A percentile compares a stretch with the other conserved stretches of the same genome.
phyloP scores from a whole-genome alignment of 2,888 invertebrate species.

The Lasioglossum morio region DNA sequence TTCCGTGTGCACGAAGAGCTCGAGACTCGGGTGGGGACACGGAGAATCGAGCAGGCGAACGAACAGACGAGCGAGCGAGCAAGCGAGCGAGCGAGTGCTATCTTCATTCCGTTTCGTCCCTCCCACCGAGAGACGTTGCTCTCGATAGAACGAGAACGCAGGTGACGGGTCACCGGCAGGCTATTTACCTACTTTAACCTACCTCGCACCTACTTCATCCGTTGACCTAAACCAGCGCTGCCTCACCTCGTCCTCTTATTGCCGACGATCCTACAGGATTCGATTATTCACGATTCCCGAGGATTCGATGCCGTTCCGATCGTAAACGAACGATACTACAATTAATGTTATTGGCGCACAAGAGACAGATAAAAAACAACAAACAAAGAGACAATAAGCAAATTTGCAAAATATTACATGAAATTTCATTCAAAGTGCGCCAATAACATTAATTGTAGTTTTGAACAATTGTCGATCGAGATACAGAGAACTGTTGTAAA shows the following conservation, averaged over 20 bases:
- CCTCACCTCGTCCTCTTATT: conserved; percentile 17
- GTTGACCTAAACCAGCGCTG: conserved; percentile 53
- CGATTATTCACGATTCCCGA: too few relatives aligned
- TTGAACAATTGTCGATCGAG: too few relatives aligned
- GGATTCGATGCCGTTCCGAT: not conserved
- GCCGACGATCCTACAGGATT: not conserved
- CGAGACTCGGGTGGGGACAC: not conserved
- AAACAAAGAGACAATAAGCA: too few relatives aligned
- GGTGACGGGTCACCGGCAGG: conserved; percentile 84
- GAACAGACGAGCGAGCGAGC: not conserved
- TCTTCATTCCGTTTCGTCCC: conserved; percentile 61
- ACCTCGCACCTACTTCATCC: conserved; percentile 77
- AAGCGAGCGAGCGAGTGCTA: conserved; percentile 29
- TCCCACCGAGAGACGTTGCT: conserved; percentile 76
- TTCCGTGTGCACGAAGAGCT: not conserved
- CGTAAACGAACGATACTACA: not conserved
- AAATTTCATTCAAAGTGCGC: too few relatives aligned
- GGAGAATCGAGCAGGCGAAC: not conserved
- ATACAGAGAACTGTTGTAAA: too few relatives aligned
- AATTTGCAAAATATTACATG: too few relatives aligned
- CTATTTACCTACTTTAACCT: conserved; percentile 84
- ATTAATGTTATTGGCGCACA: too few relatives aligned
- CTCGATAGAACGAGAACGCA: conserved; percentile 84
- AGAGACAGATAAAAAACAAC: too few relatives aligned
- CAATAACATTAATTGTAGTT: too few relatives aligned